Conservation (phyloP, 2,888 invertebrate species). For the Hemithea aestivaria region DNA sequence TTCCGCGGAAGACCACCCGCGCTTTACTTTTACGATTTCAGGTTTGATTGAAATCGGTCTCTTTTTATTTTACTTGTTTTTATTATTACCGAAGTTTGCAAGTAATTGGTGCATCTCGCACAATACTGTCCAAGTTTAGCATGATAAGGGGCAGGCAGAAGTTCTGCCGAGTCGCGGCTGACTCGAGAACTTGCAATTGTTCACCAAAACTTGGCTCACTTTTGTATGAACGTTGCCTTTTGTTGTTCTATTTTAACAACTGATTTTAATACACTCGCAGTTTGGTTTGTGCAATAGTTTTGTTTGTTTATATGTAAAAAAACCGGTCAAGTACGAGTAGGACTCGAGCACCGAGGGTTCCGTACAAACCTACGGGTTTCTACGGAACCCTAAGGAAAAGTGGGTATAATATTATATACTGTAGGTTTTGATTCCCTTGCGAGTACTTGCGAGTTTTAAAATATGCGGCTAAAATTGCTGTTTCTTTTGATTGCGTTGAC, state of each 20-base stretch:
- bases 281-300: slow-evolving; percentile 1
- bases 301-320: slow-evolving; percentile 1
- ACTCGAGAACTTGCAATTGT: slow-evolving; percentile 20
- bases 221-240: slow-evolving; percentile 22
- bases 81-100: background rate
- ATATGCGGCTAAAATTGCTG: too few relatives aligned
- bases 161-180: slow-evolving; percentile 10
- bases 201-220: slow-evolving; percentile 22
- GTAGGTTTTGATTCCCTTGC: too few relatives aligned
- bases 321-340: too few relatives aligned
- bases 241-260: slow-evolving; percentile 10
- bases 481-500: too few relatives aligned
- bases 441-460: too few relatives aligned
- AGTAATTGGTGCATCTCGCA: slow-evolving; percentile 6
- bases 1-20: too few relatives aligned
- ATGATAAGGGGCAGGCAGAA: slow-evolving; percentile 24
- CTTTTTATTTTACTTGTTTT: background rate
- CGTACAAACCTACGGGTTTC: too few relatives aligned
- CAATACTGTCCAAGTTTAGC: slow-evolving; percentile 23
- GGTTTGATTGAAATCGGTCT: too few relatives aligned
- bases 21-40: too few relatives aligned
- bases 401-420: too few relatives aligned
- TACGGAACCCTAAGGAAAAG: too few relatives aligned
- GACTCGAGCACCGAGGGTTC: too few relatives aligned
- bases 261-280: slow-evolving; percentile 2